Evolutionary conservation across 2,797 vertebrate species (phyloP), one percentile per base, ranked within the genome.

Genomic region (Rhabdophis nuchalis): DNA sequence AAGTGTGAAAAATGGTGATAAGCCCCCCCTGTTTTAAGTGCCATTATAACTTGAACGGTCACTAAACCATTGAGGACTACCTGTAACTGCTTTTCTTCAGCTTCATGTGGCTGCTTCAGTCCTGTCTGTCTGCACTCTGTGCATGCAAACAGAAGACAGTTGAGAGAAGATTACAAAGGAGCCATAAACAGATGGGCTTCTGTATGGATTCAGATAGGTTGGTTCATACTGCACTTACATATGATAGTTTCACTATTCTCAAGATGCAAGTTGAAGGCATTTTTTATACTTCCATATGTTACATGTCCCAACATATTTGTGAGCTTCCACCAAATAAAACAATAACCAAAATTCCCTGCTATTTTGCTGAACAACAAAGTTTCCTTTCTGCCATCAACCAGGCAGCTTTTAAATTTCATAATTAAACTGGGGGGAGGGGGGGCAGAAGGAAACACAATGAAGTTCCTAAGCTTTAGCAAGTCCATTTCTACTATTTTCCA

Each of bases 391-490:
- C 25, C 11, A 53, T 27, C 56, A 88, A 53, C 94, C 52, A 46
- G 58, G 68, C 89, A 93, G 92, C 46, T 92, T n/a, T 89, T 9
- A 50, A 85, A 60, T 77, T 77, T 41, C 72, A 41, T 92, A 94
- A 60, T 60, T 41, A 77, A 77, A 77, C 72, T 77, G 64, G 8
- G 1, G 1, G 1, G 4, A 5, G 1, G 11, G 4, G 5, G 4
- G 11, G 23, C 36, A 82, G 20, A 82, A 82, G 41, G 32, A 0
- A 18, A n/a, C 11, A 46, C 46, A 46, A 82, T 25, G 20, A 41
- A 77, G 9, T 82, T 82, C 36, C 36, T 5, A 82, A 72, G 16
- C 7, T 72, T 72, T 36, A 36, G 14, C 1, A 72, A 36, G 32
- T 16, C 68, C 68, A 72, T 72, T 7, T 32, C 72, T 11, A 46